Base-by-base conservation (phyloP, 2,888 invertebrate genomes). In the Pseudococcus jackbeardsleyi region DNA sequence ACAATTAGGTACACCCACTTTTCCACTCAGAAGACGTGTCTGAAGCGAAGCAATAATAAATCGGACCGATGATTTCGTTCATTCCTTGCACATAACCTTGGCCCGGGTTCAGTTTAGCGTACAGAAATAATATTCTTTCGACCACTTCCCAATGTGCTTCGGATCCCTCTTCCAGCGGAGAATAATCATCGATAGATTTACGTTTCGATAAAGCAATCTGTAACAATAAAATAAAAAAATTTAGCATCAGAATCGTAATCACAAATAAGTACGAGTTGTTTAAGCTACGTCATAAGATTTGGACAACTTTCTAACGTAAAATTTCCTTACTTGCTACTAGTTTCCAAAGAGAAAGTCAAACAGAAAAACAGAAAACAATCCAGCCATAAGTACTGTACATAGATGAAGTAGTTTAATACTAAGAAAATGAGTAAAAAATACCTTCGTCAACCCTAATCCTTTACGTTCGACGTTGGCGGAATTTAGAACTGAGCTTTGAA, bases 81-180 rank as follows among this genome's bases (percentile, higher is more conserved):
- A 99, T 99, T 88, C 99, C 99, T 93, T 99, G 0, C 26, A 97
- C 97, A 91, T 97, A 97, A 15, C 98, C 96, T 91, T 99, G 98
- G 0, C 26, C 99, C 0, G 99, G 98, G 93, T 99, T 99, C 17
- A 90, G 93, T 92, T 99, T 99, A 0, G 98, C 98, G 92, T 99
- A 99, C 0, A 99, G 93, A 92, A 99, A 99, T 89, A 99, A 93
- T 92, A 99, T 97, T 89, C 99, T 93, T 91, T 99, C 98, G 26
- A 98, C 96, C 5, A 99, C 98, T 92, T 99, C 99, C 99, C 99
- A 99, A 91, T 99, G 99, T 0, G 98, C 98, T 92, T 99, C 98
- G 90, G 96, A 95, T 0, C 98, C 98, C 90, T 97, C 96, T 15
- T 95, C 94, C 92, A 98, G 93, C 0, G 96, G 96, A 0, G 94